Percentiles rank a stretch among this genome's conserved stretches.
phyloP scores from a whole-genome alignment of 2,113 vertebrate genomes.

The Callipepla californica region DNA sequence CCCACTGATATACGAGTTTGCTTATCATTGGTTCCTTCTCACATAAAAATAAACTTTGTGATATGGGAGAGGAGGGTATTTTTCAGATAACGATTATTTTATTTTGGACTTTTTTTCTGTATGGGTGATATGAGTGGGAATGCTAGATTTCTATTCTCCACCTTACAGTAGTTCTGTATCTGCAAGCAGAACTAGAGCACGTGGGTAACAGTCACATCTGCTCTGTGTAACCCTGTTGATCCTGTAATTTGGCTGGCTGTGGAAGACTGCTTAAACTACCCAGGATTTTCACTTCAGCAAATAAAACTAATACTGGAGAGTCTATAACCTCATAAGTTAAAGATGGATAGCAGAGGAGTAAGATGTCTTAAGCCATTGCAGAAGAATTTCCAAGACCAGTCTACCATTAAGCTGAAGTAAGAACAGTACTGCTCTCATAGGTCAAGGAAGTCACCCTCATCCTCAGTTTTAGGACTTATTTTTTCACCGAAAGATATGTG shows the following conservation, averaged over 20 bases:
- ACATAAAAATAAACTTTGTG: background rate
- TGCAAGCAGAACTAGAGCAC: background rate
- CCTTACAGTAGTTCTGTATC: background rate
- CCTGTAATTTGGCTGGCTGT: background rate
- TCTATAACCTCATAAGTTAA: background rate
- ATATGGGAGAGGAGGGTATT: background rate
- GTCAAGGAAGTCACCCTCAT: background rate
- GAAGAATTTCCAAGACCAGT: background rate
- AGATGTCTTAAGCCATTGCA: background rate
- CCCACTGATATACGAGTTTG: background rate
- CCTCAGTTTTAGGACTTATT: background rate
- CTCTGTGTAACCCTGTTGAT: background rate
- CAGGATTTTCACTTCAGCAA: background rate
- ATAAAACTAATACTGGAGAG: background rate
- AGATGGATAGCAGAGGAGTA: background rate
- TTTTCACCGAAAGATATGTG: background rate
- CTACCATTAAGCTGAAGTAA: rapidly evolving
- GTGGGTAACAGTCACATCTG: rapidly evolving
- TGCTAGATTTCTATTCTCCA: background rate
- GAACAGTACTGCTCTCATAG: background rate
- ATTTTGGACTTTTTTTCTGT: background rate
- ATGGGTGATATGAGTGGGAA: background rate
- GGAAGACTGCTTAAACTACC: background rate
- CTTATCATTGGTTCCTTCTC: background rate
- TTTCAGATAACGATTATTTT: background rate